A percentile compares a stretch with the other conserved stretches of the same genome.
Conservation (phyloP, 1,140 invertebrate genomes). For the Battus philenor region DNA sequence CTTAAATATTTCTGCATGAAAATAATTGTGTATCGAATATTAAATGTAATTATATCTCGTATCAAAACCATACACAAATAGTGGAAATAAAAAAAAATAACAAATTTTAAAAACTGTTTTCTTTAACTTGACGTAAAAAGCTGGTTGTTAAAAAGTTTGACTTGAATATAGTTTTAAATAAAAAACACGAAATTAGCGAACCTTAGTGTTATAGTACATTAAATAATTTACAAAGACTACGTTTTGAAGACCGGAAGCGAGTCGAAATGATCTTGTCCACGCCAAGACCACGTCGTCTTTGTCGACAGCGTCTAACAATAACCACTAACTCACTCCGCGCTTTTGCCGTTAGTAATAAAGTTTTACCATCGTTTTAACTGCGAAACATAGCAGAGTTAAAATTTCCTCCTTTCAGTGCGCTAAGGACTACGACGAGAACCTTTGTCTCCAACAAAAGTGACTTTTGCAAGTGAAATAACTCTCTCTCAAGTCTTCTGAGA, state of each 20-base stretch:
- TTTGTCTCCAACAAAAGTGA: constrained; percentile 16
- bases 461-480: constrained; percentile 3
- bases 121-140: too few relatives aligned
- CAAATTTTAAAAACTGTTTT: too few relatives aligned
- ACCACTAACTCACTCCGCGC: constrained; percentile 14
- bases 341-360: constrained; percentile 21
- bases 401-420: constrained; percentile 8
- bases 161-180: too few relatives aligned
- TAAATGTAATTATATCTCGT: too few relatives aligned
- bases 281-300: constrained; percentile 5
- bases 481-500: constrained; percentile 4
- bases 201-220: too few relatives aligned
- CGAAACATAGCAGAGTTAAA: constrained; percentile 17
- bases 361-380: constrained; percentile 26
- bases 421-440: neutral
- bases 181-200: too few relatives aligned
- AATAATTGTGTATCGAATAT: too few relatives aligned
- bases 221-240: too few relatives aligned
- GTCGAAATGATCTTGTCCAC: constrained; percentile 7
- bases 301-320: constrained; percentile 10
- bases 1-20: too few relatives aligned
- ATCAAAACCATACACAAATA: too few relatives aligned
- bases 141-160: too few relatives aligned
- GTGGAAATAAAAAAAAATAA: too few relatives aligned
- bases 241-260: constrained; percentile 14